Conservation (phyloP, 2,888 invertebrate species). For the Melieria omissa region DNA sequence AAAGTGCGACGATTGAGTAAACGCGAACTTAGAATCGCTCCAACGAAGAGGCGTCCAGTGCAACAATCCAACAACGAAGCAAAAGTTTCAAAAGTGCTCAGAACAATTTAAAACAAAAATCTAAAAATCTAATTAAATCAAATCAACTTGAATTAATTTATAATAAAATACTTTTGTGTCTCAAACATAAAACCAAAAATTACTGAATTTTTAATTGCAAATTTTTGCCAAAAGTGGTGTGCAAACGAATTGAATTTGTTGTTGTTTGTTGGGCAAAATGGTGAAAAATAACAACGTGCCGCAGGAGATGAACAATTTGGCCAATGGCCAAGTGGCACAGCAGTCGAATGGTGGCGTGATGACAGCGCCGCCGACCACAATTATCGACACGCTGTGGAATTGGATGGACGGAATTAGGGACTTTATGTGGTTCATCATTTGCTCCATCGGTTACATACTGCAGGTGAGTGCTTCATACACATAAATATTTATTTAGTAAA, state of each 20-base stretch:
- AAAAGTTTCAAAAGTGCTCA: too few relatives aligned
- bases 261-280: conserved; percentile 45
- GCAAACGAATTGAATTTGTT: neutral
- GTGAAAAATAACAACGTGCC: conserved; percentile 55
- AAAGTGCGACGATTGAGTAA: too few relatives aligned
- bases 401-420: conserved; percentile 59
- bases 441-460: conserved; percentile 63
- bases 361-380: neutral
- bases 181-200: neutral
- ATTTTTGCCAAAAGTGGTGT: conserved; percentile 4
- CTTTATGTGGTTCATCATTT: conserved; percentile 60
- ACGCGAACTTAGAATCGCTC: too few relatives aligned
- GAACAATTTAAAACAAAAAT: too few relatives aligned
- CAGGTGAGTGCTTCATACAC: conserved; percentile 49
- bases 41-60: too few relatives aligned
- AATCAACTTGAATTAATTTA: too few relatives aligned
- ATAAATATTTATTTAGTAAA: too few relatives aligned
- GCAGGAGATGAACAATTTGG: conserved; percentile 37
- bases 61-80: too few relatives aligned
- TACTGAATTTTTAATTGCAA: neutral
- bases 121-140: too few relatives aligned
- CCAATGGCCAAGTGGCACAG: conserved; percentile 23
- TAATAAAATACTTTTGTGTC: neutral
- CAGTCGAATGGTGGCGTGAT: conserved; percentile 10
- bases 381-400: conserved; percentile 40